Percentiles rank a stretch among this genome's conserved stretches.
These are phyloP conservation scores for Platichthys stellatus DNA, from an alignment of 2,113 vertebrate species.

Conservation along the genomic window DNA sequence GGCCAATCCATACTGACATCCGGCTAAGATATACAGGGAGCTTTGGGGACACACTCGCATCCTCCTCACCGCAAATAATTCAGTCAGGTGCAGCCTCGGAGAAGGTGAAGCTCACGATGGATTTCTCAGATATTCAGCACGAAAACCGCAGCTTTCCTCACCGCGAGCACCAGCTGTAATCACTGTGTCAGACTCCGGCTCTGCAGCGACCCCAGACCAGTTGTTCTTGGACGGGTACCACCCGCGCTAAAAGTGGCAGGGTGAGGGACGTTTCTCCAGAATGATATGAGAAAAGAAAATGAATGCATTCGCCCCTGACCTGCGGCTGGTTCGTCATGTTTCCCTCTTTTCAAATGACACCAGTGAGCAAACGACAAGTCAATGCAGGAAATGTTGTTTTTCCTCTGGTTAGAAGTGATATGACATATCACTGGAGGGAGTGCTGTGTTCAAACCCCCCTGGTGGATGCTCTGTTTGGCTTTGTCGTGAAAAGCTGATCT, in stretches of 20 bases:
- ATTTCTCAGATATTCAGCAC: slow-evolving; percentile 76
- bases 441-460: not conserved
- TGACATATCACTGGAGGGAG: not conserved
- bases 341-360: slow-evolving; percentile 14
- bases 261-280: slow-evolving; percentile 49
- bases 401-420: too few species aligned
- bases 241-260: slow-evolving; percentile 58
- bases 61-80: slow-evolving; percentile 75
- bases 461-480: too few species aligned
- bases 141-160: slow-evolving; percentile 80
- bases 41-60: slow-evolving; percentile 52
- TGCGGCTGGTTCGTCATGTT: slow-evolving; percentile 26
- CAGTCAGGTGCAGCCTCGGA: slow-evolving; percentile 62
- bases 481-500: too few species aligned
- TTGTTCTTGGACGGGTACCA: slow-evolving; percentile 80
- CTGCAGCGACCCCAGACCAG: slow-evolving; percentile 75
- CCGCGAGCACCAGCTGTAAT: slow-evolving; percentile 77
- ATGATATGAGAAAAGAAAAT: slow-evolving; percentile 53
- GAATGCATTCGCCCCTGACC: slow-evolving; percentile 8
- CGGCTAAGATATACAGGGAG: slow-evolving; percentile 36
- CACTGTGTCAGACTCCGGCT: slow-evolving; percentile 72
- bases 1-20: slow-evolving; percentile 13
- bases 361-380: not conserved
- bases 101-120: slow-evolving; percentile 77
- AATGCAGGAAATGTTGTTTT: too few species aligned